phyloP scores from a whole-genome alignment of 2,113 vertebrate species.

The Oryctolagus cuniculus region mOryCun1.1 NC_091434.1:68751001-68751500 shows the following conservation, averaged over 20 bases:
- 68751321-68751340: not conserved
- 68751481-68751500: constrained; percentile 52
- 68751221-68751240: not conserved
- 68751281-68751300: not conserved
- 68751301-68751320: too few relatives aligned
- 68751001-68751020: too few relatives aligned
- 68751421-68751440: not conserved
- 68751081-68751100: rapidly evolving
- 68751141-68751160: not conserved
- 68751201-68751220: not conserved
- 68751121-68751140: not conserved
- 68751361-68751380: rapidly evolving
- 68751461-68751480: not conserved
- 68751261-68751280: not conserved
- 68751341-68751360: not conserved
- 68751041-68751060: not conserved
- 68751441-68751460: not conserved
- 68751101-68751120: not conserved
- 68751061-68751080: not conserved
- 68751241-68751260: not conserved
- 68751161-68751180: rapidly evolving
- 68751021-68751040: too few relatives aligned
- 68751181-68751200: not conserved
- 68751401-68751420: not conserved
- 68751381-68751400: not conserved